Conservation (phyloP, 2,113 vertebrate genomes). For the Xiphorhynchus elegans region DNA sequence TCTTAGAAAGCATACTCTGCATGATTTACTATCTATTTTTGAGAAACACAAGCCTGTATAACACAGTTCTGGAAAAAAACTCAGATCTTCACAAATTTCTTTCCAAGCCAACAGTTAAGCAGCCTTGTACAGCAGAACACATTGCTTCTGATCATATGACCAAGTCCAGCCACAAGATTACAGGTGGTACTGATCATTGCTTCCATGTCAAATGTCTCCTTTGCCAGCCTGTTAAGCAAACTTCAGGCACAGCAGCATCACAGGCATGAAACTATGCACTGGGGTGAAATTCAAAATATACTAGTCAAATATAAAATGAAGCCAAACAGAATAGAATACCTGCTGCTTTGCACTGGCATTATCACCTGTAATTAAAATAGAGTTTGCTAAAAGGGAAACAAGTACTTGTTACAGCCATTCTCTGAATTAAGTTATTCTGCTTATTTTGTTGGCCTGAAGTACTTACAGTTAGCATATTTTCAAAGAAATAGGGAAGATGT, state of each 20-base stretch:
- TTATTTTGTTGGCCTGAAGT: neutral
- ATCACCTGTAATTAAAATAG: neutral
- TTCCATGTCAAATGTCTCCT: neutral
- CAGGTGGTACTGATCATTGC: neutral
- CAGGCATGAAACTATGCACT: neutral
- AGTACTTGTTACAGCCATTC: neutral
- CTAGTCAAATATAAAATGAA: neutral
- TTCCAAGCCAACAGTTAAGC: neutral
- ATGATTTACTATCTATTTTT: neutral
- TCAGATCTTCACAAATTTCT: neutral
- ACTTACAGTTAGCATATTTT: neutral
- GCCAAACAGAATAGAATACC: neutral
- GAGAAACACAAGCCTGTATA: neutral
- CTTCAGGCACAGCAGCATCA: neutral
- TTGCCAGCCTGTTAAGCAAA: neutral
- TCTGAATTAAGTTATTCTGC: neutral
- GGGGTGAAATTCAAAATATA: neutral
- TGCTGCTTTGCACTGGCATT: neutral
- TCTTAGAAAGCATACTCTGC: neutral
- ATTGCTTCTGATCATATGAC: neutral
- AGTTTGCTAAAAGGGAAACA: neutral
- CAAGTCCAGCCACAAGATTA: neutral
- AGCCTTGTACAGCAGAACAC: neutral
- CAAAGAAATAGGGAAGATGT: neutral
- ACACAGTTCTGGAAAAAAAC: neutral